Percentiles rank a stretch among this genome's conserved stretches.
Evolutionary conservation across 2,888 invertebrate species (phyloP).

Genomic region (Molanna angustata): DNA sequence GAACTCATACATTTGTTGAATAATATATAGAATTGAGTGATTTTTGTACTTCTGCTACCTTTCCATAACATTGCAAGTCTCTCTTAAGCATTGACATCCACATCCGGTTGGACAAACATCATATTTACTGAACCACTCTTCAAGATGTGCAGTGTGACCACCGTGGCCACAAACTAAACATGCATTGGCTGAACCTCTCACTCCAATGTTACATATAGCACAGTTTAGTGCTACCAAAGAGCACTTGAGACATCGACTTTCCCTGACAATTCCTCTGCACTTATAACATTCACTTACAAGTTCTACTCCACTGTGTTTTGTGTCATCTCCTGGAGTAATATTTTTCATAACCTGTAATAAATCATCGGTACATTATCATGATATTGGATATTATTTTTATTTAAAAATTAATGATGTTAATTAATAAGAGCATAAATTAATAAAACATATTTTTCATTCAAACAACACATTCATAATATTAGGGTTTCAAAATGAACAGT

Average conservation of each 20-base stretch:
- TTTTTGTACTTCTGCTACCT: no score
- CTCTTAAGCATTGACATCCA: constrained; percentile 82
- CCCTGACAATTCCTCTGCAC: constrained; percentile 65
- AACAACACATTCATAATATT: neutral
- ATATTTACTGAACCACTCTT: constrained; percentile 72
- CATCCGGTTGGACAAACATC: constrained; percentile 87
- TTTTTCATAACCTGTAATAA: constrained; percentile 59
- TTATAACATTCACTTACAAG: constrained; percentile 70
- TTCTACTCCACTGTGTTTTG: constrained; percentile 62
- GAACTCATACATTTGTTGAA: no score
- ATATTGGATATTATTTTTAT: no score
- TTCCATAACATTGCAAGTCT: constrained; percentile 57
- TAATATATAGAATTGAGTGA: no score
- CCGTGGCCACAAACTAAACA: constrained; percentile 92
- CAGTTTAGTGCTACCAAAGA: constrained; percentile 75
- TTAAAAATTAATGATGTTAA: no score
- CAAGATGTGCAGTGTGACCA: constrained; percentile 83
- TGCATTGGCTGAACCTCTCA: constrained; percentile 79
- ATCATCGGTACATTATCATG: no score
- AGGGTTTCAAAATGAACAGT: no score
- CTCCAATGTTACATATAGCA: constrained; percentile 80
- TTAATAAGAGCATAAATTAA: neutral
- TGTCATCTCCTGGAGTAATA: constrained; percentile 47
- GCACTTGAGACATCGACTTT: constrained; percentile 70
- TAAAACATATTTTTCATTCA: neutral